phyloP scores from a whole-genome alignment of 2,113 vertebrate genomes.

The Serilophus lunatus region DNA sequence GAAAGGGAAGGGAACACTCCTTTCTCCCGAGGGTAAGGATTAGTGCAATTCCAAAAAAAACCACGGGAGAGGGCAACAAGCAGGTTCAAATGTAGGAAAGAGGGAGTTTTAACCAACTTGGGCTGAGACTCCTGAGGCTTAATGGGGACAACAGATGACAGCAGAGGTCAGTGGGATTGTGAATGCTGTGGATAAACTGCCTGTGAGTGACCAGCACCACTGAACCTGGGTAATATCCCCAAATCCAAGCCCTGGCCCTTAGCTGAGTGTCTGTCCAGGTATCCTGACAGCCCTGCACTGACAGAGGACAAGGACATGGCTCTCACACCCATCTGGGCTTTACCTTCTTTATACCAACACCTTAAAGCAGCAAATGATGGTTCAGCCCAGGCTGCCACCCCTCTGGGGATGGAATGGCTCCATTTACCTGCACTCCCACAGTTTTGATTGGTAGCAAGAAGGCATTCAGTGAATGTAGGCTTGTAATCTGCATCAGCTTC shows the following conservation, averaged over 20 bases:
- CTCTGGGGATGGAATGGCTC: not conserved
- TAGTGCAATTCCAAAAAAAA: rapidly evolving
- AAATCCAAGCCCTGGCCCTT: not conserved
- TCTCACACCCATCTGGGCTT: not conserved
- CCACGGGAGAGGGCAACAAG: not conserved
- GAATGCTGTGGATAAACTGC: not conserved
- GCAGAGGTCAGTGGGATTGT: not conserved
- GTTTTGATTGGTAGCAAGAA: constrained; percentile 98
- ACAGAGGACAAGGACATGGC: not conserved
- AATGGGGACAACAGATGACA: not conserved
- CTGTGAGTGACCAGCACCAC: not conserved
- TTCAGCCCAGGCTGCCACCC: not conserved
- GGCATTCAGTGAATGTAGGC: constrained; percentile 97
- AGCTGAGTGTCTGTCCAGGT: not conserved
- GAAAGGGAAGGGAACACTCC: not conserved
- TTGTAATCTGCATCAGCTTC: constrained; percentile 97
- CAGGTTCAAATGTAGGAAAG: rapidly evolving
- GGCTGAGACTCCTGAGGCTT: not conserved
- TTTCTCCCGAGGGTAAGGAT: not conserved
- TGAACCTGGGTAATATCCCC: not conserved
- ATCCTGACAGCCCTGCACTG: not conserved
- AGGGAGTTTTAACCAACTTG: rapidly evolving
- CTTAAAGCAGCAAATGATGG: not conserved
- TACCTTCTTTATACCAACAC: not conserved
- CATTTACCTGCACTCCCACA: constrained; percentile 93